A percentile compares a stretch with the other conserved stretches of the same genome.
These are phyloP conservation scores for Troglohyphantes excavatus DNA, from an alignment of 2,888 invertebrate genomes.

Conservation along the genomic window DNA sequence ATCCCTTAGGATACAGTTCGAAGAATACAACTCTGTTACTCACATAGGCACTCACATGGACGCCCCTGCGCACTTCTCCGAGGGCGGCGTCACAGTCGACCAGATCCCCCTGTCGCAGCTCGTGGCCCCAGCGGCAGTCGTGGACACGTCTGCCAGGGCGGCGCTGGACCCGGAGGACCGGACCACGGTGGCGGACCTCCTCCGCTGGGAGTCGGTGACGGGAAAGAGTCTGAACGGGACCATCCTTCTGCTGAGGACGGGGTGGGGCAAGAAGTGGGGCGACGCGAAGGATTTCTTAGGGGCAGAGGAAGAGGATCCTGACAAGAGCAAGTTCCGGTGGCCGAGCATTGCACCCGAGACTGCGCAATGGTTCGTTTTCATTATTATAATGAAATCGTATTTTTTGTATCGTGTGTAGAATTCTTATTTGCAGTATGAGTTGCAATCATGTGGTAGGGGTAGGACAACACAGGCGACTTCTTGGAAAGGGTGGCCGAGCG, in stretches of 20 bases:
- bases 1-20: conserved; percentile 38
- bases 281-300: conserved; percentile 78
- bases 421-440: no score
- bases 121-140: conserved; percentile 54
- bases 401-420: no score
- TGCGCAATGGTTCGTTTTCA: background rate
- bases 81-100: conserved; percentile 31
- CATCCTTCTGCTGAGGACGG: conserved; percentile 83
- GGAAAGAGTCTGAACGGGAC: conserved; percentile 83
- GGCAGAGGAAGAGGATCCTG: conserved; percentile 11
- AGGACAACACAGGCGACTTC: no score
- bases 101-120: conserved; percentile 19
- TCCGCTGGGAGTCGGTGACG: conserved; percentile 83
- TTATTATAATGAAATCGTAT: no score
- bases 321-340: background rate
- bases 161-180: conserved; percentile 50
- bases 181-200: conserved; percentile 70
- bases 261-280: conserved; percentile 82
- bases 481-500: no score
- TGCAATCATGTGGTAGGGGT: no score
- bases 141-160: conserved; percentile 52
- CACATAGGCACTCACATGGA: conserved; percentile 69
- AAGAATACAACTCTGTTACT: conserved; percentile 18
- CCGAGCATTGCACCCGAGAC: background rate
- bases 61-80: conserved; percentile 32